phyloP scores from a whole-genome alignment of 2,888 invertebrate genomes.

The Pristionchus fissidentatus region DNA sequence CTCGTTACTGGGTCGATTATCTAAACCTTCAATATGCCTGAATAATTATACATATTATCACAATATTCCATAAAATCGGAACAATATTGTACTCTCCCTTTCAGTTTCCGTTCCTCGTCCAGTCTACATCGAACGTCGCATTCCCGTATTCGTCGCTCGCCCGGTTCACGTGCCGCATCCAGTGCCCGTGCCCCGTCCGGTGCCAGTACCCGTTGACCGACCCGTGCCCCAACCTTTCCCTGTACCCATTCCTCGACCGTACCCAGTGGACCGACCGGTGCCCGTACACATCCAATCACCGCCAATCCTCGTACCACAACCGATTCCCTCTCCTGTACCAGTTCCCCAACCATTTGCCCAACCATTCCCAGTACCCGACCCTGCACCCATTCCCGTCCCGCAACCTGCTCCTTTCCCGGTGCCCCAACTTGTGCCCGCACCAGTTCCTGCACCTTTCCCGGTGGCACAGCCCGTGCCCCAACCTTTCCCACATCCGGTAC shows the following conservation, averaged over 20 bases:
- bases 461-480: not conserved
- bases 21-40: no score
- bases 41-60: no score
- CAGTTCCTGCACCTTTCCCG: not conserved
- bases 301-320: conserved; percentile 30
- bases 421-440: conserved; percentile 1
- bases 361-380: not conserved
- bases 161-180: conserved; percentile 27
- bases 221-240: conserved; percentile 41
- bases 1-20: no score
- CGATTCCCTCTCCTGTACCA: conserved; percentile 18
- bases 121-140: conserved; percentile 41
- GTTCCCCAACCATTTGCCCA: conserved; percentile 35
- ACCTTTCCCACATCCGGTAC: not conserved
- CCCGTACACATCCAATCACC: conserved; percentile 30
- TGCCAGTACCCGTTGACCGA: conserved; percentile 27
- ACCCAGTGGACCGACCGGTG: conserved; percentile 26
- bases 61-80: no score
- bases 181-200: conserved; percentile 5
- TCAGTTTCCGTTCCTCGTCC: conserved; percentile 28
- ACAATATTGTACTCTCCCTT: not conserved
- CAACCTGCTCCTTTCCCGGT: conserved; percentile 30
- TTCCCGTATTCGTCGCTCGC: conserved; percentile 38
- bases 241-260: conserved; percentile 29
- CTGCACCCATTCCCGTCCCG: conserved; percentile 14